These are phyloP conservation scores for Leontocebus nigricollis DNA, from an alignment of 2,797 vertebrate species.

Conservation along the genomic window DNA sequence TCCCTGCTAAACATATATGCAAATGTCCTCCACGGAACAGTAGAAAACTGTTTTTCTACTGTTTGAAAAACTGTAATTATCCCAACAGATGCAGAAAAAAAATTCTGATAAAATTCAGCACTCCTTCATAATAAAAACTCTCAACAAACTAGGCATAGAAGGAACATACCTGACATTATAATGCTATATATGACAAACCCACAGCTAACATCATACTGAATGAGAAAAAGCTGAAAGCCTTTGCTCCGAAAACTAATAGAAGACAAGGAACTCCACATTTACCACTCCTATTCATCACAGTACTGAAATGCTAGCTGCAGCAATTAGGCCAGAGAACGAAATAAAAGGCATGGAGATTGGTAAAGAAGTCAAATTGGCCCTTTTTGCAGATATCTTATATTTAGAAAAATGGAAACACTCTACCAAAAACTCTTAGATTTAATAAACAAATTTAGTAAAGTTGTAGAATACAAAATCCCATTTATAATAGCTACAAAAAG, in stretches of 20 bases:
- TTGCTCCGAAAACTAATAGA: not conserved
- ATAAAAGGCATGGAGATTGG: not conserved
- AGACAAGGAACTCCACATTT: not conserved
- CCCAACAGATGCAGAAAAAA: not conserved
- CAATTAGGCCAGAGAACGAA: not conserved
- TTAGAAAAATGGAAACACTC: not conserved
- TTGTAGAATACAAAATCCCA: not conserved
- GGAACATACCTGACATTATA: not conserved
- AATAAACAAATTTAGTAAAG: not conserved
- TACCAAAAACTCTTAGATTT: not conserved
- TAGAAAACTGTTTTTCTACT: not conserved
- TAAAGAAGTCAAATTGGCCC: not conserved
- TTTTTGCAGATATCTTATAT: not conserved
- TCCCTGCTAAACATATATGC: not conserved
- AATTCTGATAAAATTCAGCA: not conserved
- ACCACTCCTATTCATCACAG: not conserved
- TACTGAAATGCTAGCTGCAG: not conserved
- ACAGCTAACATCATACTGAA: not conserved
- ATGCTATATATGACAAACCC: not conserved
- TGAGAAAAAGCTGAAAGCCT: not conserved
- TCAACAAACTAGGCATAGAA: not conserved
- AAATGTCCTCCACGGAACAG: not conserved
- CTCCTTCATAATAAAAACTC: not conserved
- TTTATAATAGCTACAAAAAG: not conserved
- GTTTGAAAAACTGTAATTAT: not conserved